A percentile compares a stretch with the other conserved stretches of the same genome.
phyloP scores from a whole-genome alignment of 2,797 vertebrate genomes.

The Sebastes matsubarae region DNA sequence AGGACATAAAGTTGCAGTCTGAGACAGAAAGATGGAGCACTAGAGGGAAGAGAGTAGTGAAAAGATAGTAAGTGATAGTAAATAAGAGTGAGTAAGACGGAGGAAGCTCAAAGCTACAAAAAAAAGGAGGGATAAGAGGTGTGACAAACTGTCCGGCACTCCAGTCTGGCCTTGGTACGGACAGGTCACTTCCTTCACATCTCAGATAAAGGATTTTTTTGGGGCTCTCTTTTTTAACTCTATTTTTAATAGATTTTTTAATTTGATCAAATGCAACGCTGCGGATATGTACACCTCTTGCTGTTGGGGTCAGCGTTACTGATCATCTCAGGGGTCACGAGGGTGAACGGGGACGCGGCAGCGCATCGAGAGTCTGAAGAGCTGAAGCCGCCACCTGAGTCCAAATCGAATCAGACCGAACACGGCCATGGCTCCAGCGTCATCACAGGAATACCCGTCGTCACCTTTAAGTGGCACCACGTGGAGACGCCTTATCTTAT shows the following conservation, averaged over 20 bases:
- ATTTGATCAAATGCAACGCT: slow-evolving; percentile 40
- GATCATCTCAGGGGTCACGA: neutral
- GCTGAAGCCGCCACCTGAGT: neutral
- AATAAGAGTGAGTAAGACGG: neutral
- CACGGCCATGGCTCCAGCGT: neutral
- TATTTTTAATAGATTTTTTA: neutral
- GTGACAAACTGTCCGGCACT: neutral
- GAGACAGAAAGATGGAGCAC: slow-evolving; percentile 1
- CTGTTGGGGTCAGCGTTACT: slow-evolving; percentile 55
- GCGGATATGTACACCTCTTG: slow-evolving; percentile 6
- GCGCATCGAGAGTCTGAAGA: neutral
- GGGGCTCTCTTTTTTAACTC: neutral
- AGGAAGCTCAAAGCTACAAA: neutral
- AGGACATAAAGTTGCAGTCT: slow-evolving; percentile 11
- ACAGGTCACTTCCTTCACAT: neutral
- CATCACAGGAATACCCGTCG: slow-evolving; percentile 63
- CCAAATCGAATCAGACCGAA: neutral
- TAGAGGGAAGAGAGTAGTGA: neutral
- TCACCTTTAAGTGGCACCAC: slow-evolving; percentile 78
- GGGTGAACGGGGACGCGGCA: neutral
- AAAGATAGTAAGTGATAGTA: neutral
- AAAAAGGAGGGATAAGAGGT: neutral
- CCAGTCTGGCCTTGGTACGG: neutral
- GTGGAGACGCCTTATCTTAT: slow-evolving; percentile 70
- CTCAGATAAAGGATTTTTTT: neutral